Evolutionary conservation across 2,113 vertebrate genomes (phyloP), one percentile per base, ranked within the genome.

Genomic region (Lepus europaeus): DNA sequence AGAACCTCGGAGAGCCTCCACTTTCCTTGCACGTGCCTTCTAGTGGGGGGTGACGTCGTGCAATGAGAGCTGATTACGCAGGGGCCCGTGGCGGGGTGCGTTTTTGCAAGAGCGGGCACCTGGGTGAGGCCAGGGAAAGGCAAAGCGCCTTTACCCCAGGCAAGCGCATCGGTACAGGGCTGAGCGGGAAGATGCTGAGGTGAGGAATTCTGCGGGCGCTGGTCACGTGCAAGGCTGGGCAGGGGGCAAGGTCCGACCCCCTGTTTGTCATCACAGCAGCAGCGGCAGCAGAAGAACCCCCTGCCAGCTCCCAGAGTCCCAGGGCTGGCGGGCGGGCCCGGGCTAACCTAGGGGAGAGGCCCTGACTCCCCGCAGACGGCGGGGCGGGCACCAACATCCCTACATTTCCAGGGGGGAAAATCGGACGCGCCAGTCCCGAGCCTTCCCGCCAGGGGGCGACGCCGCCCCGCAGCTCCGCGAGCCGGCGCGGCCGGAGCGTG

Each of bases 391-490:
- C 45, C 45, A 7, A 45, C 45, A 45, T 45, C 45, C 45, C 45
- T 45, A 45, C 45, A 7, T 45, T 45, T 45, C 45, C 45, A 45
- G 45, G 45, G 7, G 45, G 45, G 45, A 8, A 45, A 45, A 7
- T 7, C 45, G 45, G 45, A 45, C 45, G 45, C 45, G 45, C 45
- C 45, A 45, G 45, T 45, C 56, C 85, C 12, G 0, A 64, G 9
- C 72, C 51, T 74, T 0, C 27, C 93, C 87, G 78, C 69, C 61
- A 96, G 96, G 85, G 96, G 96, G 95, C 93, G 53, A 36, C 29
- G 3, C 61, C 6, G 1, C 59, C 39, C 51, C 63, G 1, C 73
- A 39, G n/a, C 80, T 68, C 59, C 0, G 78, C 81, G 7, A 64
- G 45, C 27, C 29, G 9, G 4, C 31, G 6, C 0, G 1, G 77